Base-by-base conservation (phyloP, 1,140 invertebrate genomes). In the Cydia amplana region DNA sequence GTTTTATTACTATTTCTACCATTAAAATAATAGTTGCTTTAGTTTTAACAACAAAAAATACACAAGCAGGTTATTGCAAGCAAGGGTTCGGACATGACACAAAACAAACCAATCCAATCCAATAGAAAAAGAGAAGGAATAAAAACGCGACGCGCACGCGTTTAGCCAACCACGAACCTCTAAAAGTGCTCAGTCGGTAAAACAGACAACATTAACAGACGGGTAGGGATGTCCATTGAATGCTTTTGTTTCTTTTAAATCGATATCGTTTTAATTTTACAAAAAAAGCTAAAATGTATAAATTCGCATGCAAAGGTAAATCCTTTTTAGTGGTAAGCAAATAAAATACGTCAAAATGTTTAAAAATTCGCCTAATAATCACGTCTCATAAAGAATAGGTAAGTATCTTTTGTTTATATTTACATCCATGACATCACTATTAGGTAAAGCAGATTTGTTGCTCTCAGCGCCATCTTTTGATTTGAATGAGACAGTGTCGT, bases 91-190 rank as follows among this genome's bases (percentile, higher is more conserved):
- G 84, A 78, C 90, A 89, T 91, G 90, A 91, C 90, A 91, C 85
- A 83, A 83, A 75, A 83, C 80, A 91, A 90, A 90, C 91, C 84
- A 91, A 93, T 91, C 91, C 84, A 91, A 93, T 91, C 89, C 89
- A 91, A 89, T 90, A 89, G 84, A 88, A 89, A 90, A 87, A 88
- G 84, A 89, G 85, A 86, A 84, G 81, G 82, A 86, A 79, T 76
- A 78, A 87, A 87, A 80, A 75, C 77, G 79, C 82, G 83, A 86
- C 84, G 87, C 91, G 89, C 91, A 87, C 90, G 91, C 89, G 91
- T 85, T 77, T 78, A 85, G 83, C 82, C 80, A 78, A 79, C 73
- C 73, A 74, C 20, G 23, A 18, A 60, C 4, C 20, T 55, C 10
- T n/a, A 63, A 51, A 51, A 49, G 73, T 73, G 77, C 36, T 77